A percentile compares a stretch with the other conserved stretches of the same genome.
Evolutionary conservation across 2,888 invertebrate genomes (phyloP).

Genomic region (Parnassius mnemosyne): DNA sequence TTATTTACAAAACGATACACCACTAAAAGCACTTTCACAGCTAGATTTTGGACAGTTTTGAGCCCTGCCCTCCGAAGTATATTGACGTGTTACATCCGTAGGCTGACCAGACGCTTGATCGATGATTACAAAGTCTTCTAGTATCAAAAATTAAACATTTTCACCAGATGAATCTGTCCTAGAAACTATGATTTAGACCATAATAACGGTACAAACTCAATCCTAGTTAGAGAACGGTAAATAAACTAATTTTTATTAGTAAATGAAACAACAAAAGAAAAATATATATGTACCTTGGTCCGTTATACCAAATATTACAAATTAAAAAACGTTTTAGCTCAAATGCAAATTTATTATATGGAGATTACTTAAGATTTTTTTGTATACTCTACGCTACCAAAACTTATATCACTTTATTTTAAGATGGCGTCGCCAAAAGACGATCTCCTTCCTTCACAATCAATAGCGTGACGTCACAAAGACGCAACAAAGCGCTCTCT

Average conservation of each 20-base stretch:
- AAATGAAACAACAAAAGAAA: constrained; percentile 57
- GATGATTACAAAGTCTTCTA: constrained; percentile 57
- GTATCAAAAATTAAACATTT: constrained; percentile 36
- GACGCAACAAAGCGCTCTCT: constrained; percentile 65
- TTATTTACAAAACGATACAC: constrained; percentile 38
- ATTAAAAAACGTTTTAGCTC: constrained; percentile 66
- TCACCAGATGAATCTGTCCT: constrained; percentile 31
- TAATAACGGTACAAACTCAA: constrained; percentile 66
- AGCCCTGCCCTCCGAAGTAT: constrained; percentile 74
- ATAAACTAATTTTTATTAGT: constrained; percentile 67
- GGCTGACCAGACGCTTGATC: constrained; percentile 62
- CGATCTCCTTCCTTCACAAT: constrained; percentile 71
- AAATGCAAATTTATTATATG: constrained; percentile 61
- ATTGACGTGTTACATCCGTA: constrained; percentile 80
- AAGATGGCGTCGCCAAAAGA: constrained; percentile 80
- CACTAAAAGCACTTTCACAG: constrained; percentile 66
- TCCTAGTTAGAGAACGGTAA: constrained; percentile 65
- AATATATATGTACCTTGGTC: constrained; percentile 87
- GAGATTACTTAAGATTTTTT: constrained; percentile 77
- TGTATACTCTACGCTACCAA: constrained; percentile 80
- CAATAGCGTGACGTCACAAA: constrained; percentile 79
- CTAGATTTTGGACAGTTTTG: constrained; percentile 53
- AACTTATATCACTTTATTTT: constrained; percentile 82
- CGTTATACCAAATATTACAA: constrained; percentile 85
- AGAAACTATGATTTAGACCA: constrained; percentile 41